Evolutionary conservation across 2,797 vertebrate species (phyloP), one percentile per base, ranked within the genome.

Genomic region (Amniataba percoides): DNA sequence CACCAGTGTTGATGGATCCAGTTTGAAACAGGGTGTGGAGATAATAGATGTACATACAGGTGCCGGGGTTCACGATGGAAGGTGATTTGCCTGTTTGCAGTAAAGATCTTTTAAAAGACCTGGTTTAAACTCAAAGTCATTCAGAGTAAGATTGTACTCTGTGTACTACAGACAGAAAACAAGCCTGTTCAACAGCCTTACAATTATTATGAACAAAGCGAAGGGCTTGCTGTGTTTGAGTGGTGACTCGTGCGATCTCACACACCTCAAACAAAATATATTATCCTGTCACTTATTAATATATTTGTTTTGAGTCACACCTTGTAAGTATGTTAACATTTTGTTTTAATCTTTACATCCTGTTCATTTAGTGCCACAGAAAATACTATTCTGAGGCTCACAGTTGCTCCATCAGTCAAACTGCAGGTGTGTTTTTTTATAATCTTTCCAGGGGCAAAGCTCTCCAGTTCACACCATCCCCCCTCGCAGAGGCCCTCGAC

Each of bases 371-470:
- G 12, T 13, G 18, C 45, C 57, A 14, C 8, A 15, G 7, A 21
- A 27, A 63, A 60, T 16, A 5, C 7, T 52, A 5, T 39, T 14
- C 19, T 34, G 3, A 9, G 42, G 8, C 21, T 25, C 11, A 31
- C 15, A 15, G 7, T 52, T 25, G 62, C n/a, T 42, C 8, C 21
- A 27, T 5, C 18, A 7, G 23, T 82, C 43, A 48, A 12, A 58
- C 45, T 59, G 10, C n/a, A 21, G 25, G 18, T 57, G 6, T 67
- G 13, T 61, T 36, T 74, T 36, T 0, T 49, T 27, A 27, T 42
- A 3, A 18, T 64, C 53, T 63, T 77, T 87, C 43, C 77, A 95
- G 94, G 84, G 66, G 8, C 71, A 27, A 36, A 70, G 34, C 14
- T 31, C 68, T 51, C 52, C 49, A n/a, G 84, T 48, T 64, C 72